These are phyloP conservation scores for Pelvicachromis taeniatus DNA, from an alignment of 2,113 vertebrate species.

Conservation along the genomic window DNA sequence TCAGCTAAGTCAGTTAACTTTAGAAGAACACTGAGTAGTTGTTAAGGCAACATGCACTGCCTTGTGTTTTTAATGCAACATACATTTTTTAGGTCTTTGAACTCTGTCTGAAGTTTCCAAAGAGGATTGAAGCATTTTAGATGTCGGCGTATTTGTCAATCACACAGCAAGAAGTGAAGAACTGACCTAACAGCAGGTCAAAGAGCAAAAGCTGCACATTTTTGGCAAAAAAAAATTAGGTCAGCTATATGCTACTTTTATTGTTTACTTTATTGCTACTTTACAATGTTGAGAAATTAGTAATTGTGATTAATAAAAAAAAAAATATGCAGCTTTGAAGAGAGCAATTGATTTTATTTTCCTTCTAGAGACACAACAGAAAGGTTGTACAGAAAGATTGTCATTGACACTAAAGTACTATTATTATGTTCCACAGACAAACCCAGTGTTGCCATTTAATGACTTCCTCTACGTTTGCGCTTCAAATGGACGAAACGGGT, in stretches of 20 bases:
- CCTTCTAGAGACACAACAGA: neutral
- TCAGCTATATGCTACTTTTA: neutral
- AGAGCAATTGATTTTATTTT: neutral
- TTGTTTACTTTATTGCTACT: neutral
- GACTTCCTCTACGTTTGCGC: neutral
- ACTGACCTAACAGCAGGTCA: neutral
- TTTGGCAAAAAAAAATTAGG: neutral
- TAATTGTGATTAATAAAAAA: too few relatives aligned
- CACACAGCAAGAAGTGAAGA: neutral
- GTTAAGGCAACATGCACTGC: neutral
- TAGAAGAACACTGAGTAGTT: conserved; percentile 26
- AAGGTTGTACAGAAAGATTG: neutral
- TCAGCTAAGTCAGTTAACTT: conserved; percentile 41
- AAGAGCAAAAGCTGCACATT: neutral
- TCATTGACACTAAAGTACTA: neutral
- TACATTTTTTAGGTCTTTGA: neutral
- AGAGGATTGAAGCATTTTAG: neutral
- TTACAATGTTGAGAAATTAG: too few relatives aligned
- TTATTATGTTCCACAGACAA: neutral
- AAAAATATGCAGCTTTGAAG: too few relatives aligned
- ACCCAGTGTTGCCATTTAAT: neutral
- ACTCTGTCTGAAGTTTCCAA: neutral
- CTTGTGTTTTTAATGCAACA: neutral
- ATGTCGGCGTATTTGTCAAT: neutral
- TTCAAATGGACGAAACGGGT: neutral